Conservation (phyloP, 2,797 vertebrate species). For the Hylomyscus alleni region DNA sequence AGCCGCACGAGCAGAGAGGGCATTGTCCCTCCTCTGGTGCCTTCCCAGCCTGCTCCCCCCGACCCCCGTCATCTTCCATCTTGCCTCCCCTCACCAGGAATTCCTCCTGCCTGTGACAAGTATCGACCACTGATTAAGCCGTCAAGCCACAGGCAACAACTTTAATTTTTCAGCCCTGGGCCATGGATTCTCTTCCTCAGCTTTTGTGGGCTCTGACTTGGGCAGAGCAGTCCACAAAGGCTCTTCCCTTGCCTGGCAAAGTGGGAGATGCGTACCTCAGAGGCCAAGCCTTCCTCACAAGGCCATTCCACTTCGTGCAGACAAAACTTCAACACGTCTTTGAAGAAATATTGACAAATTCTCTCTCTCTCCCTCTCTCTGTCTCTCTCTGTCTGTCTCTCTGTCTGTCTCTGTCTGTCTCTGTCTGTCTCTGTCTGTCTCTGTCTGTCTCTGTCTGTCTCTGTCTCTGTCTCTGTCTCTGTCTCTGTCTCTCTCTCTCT, state of each 20-base stretch:
- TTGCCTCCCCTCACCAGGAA: slow-evolving; percentile 84
- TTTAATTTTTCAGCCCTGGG: slow-evolving; percentile 91
- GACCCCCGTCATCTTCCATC: slow-evolving; percentile 94
- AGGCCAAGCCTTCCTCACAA: accelerated
- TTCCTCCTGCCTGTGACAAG: slow-evolving; percentile 86
- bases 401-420: too few species aligned
- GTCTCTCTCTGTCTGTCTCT: too few species aligned
- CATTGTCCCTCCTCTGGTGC: slow-evolving; percentile 89
- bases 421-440: too few species aligned
- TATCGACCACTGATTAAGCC: slow-evolving; percentile 95
- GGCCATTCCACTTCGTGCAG: background rate
- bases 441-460: too few species aligned
- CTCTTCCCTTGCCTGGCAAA: background rate
- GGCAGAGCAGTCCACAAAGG: background rate
- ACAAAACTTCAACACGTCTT: background rate
- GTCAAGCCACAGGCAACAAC: slow-evolving; percentile 93
- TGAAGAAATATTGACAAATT: background rate
- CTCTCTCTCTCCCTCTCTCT: too few species aligned
- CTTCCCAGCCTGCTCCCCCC: slow-evolving; percentile 72
- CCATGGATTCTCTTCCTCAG: slow-evolving; percentile 58
- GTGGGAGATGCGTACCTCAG: background rate
- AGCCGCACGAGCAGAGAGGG: slow-evolving; percentile 90
- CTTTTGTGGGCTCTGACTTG: background rate
- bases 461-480: too few species aligned
- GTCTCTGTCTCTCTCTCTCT: too few species aligned